Evolutionary conservation across 2,888 invertebrate species (phyloP), one percentile per base, ranked within the genome.

Genomic region (Eurytoma californica): DNA sequence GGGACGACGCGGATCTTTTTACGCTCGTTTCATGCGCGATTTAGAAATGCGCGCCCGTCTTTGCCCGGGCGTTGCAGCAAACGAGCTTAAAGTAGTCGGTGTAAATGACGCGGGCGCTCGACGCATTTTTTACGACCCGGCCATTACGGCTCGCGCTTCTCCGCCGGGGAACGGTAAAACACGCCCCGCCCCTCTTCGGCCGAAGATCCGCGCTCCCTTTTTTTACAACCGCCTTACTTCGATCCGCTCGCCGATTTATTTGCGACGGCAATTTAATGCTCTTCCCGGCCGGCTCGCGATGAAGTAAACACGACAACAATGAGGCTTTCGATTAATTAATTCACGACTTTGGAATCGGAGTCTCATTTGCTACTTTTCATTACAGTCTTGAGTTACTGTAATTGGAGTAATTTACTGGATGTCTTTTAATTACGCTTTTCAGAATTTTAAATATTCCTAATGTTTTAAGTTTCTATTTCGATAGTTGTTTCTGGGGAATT

Each of bases 11-110:
- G 69, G 30, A 66, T 72, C 69, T 66, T 67, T 73, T 69, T 74
- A 55, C 63, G 72, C 78, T 78, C 73, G 78, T 79, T 79, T 79
- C 65, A 74, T 74, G 74, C 79, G 60, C 63, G 58, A 79, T 79
- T 79, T 79, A 60, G 74, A 79, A 74, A 72, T 39, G 66, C 72
- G 72, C 55, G 28, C 55, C 63, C 68, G 13, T n/a, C 3, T n/a
- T 14, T n/a, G 53, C 57, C 58, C 28, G n/a, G 47, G 12, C 66
- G n/a, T 3, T 14, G 49, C 30, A 20, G 66, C 16, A 57, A 63
- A 68, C 67, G 78, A 73, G 66, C 39, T 53, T 70, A 67, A 73
- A 51, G 61, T 49, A 61, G 78, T 73, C 68, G 49, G 55, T 73
- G 78, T 61, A 78, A 78, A 79, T 74, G 74, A 69, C 69, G 74